phyloP scores from a whole-genome alignment of 2,113 vertebrate species.

The Rafetus swinhoei region DNA sequence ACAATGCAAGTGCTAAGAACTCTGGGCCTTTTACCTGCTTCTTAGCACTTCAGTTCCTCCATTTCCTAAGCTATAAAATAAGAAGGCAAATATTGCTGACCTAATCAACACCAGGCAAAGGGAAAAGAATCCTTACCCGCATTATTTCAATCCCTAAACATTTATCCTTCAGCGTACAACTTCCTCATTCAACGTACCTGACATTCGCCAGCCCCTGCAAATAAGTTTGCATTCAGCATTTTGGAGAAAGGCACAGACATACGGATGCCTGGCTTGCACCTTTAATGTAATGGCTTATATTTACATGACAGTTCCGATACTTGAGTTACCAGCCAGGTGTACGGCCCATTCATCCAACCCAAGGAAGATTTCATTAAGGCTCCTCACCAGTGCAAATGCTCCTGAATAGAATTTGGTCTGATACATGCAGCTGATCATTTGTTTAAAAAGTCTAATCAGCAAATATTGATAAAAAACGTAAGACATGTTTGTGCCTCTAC shows the following conservation, averaged over 20 bases:
- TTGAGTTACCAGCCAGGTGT: background rate
- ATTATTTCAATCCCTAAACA: background rate
- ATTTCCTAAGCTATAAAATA: background rate
- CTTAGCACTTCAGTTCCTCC: background rate
- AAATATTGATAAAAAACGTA: background rate
- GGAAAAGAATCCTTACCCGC: background rate
- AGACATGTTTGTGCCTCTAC: background rate
- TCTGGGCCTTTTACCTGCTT: background rate
- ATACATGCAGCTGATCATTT: background rate
- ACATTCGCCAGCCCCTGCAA: background rate
- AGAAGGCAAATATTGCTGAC: background rate
- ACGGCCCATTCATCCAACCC: background rate
- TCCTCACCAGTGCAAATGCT: background rate
- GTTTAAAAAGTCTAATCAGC: background rate
- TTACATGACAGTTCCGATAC: background rate
- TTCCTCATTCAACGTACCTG: background rate
- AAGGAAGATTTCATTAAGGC: background rate
- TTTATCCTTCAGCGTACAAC: background rate
- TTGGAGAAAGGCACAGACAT: background rate
- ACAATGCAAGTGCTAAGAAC: background rate
- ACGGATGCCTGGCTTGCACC: background rate
- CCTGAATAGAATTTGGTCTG: background rate
- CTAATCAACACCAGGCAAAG: background rate
- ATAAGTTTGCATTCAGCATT: background rate
- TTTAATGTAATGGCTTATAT: background rate